Conservation (phyloP, 2,888 invertebrate genomes). For the Heliconius aoede region DNA sequence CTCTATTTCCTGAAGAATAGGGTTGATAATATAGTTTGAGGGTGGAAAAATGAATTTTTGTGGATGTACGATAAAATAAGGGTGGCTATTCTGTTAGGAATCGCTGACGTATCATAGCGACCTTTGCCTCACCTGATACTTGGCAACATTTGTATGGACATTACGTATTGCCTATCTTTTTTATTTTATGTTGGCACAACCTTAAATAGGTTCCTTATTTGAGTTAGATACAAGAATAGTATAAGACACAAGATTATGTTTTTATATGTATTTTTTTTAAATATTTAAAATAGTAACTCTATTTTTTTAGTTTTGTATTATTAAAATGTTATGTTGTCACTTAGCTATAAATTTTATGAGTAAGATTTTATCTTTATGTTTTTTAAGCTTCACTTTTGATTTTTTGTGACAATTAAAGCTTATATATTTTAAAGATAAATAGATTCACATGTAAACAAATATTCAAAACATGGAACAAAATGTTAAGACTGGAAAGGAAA, state of each 20-base stretch:
- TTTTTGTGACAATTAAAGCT: not conserved
- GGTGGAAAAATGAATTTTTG: conserved; percentile 41
- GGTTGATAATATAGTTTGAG: conserved; percentile 28
- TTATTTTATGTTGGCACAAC: conserved; percentile 14
- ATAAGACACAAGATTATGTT: not conserved
- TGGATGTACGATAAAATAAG: conserved; percentile 68
- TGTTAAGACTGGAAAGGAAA: not conserved
- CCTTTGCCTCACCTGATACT: conserved; percentile 76
- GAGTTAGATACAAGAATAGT: not conserved
- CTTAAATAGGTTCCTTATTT: not conserved
- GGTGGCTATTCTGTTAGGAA: conserved; percentile 73
- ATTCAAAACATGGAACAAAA: not conserved
- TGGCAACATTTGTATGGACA: conserved; percentile 59
- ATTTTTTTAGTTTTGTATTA: too few relatives aligned
- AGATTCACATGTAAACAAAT: not conserved
- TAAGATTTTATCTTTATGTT: too few relatives aligned
- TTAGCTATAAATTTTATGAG: too few relatives aligned
- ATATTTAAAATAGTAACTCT: too few relatives aligned
- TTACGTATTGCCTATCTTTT: conserved; percentile 42
- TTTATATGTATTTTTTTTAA: not conserved
- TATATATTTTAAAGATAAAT: not conserved
- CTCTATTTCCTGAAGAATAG: conserved; percentile 33
- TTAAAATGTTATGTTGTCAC: too few relatives aligned
- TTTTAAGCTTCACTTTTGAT: too few relatives aligned
- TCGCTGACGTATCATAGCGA: conserved; percentile 79